Percentiles rank a stretch among this genome's conserved stretches.
These are phyloP conservation scores for Narcine bancroftii DNA, from an alignment of 2,113 vertebrate species.

Conservation along the genomic window DNA sequence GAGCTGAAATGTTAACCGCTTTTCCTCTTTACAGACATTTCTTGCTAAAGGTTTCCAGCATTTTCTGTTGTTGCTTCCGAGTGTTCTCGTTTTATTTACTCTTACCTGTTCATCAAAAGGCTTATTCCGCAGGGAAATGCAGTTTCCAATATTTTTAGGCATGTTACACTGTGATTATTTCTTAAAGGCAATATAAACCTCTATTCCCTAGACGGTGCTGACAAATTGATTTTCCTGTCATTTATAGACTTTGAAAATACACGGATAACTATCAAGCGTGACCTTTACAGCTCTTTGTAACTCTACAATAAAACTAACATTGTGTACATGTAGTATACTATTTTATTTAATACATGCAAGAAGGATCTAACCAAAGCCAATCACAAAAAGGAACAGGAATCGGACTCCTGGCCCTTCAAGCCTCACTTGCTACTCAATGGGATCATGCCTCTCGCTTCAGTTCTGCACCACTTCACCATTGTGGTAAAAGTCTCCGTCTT, in stretches of 20 bases:
- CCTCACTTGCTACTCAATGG: too few relatives aligned
- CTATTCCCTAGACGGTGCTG: constrained; percentile 38
- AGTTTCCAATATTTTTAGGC: neutral
- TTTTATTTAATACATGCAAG: constrained; percentile 10
- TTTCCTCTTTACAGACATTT: neutral
- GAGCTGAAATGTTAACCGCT: neutral
- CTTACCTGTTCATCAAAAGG: neutral
- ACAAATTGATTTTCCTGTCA: constrained; percentile 52
- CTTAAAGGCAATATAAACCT: neutral
- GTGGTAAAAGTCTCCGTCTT: too few relatives aligned
- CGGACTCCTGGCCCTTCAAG: too few relatives aligned
- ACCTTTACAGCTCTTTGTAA: constrained; percentile 46
- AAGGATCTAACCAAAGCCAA: neutral
- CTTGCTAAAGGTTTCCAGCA: neutral
- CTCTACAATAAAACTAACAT: neutral
- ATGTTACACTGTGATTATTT: neutral
- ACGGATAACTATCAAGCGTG: constrained; percentile 45
- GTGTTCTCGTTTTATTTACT: neutral
- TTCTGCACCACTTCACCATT: too few relatives aligned
- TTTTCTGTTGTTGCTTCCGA: neutral
- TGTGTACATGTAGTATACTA: too few relatives aligned
- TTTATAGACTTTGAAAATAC: constrained; percentile 42
- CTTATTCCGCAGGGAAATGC: neutral
- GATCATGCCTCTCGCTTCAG: too few relatives aligned
- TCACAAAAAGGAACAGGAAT: too few relatives aligned